These are phyloP conservation scores for Lordiphosa stackelbergi DNA, from an alignment of 1,140 invertebrate genomes.

Conservation along the genomic window DNA sequence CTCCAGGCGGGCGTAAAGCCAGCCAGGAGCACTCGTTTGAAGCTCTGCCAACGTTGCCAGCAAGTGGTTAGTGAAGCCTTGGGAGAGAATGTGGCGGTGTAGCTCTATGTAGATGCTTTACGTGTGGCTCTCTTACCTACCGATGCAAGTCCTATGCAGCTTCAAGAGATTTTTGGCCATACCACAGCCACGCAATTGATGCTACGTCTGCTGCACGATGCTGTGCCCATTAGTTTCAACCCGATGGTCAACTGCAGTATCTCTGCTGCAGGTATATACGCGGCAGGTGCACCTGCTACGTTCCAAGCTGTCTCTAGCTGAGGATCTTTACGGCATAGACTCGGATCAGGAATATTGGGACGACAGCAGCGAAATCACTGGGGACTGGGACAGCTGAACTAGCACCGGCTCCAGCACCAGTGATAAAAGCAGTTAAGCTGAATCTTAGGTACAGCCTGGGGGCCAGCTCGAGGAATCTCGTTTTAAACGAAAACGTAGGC, in stretches of 20 bases:
- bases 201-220: conserved; percentile 37
- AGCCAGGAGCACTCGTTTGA: neutral
- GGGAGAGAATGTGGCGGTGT: conserved; percentile 8
- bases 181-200: conserved; percentile 35
- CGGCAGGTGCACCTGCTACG: conserved; percentile 27
- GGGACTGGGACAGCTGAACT: too few relatives aligned
- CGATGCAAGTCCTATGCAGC: neutral
- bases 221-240: conserved; percentile 11
- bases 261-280: conserved; percentile 24
- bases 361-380: conserved; percentile 12
- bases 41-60: conserved; percentile 32
- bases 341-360: neutral
- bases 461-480: too few relatives aligned
- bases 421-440: neutral
- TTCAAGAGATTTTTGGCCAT: conserved; percentile 25
- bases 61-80: conserved; percentile 27
- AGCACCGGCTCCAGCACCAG: neutral
- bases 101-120: conserved; percentile 33
- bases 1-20: neutral
- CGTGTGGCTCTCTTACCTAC: neutral
- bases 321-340: neutral
- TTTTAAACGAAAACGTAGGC: neutral
- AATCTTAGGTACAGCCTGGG: neutral
- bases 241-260: conserved; percentile 40
- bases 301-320: conserved; percentile 17